Evolutionary conservation across 2,888 invertebrate species (phyloP), one percentile per base, ranked within the genome.

Genomic region (Bellardia pandia): DNA sequence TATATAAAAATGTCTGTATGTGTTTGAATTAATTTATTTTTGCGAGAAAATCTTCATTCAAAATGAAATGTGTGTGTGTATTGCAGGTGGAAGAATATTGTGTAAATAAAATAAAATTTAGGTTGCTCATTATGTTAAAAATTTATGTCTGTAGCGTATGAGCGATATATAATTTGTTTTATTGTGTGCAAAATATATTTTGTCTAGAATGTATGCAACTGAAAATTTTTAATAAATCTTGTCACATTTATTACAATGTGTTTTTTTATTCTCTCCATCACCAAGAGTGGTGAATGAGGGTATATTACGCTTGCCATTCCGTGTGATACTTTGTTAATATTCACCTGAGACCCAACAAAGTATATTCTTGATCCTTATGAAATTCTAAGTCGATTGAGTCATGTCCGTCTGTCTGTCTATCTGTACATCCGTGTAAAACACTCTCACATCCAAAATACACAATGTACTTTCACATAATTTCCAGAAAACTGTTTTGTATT

Each of bases 71-170:
- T 23, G 23, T 23, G 23, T 23, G 23, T 45, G 45, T 45, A 7
- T 51, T 45, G 45, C 45, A 45, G 45, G 45, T 45, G 45, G 13
- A 13, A 45, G 45, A 45, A 69, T 11, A 51, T 51, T 68, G 23
- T 68, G 13, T 16, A 33, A 60, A 33, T 60, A 37, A 33, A 60
- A 33, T 60, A 37, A 9, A 45, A 37, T 60, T 37, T 8, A n/a
- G 7, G n/a, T 42, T 64, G 14, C 48, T 51, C 6, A 23, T 40
- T 7, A 42, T 6, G 8, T 23, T 13, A 3, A 60, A 45, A 60
- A 45, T 62, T 11, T 58, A 62, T 62, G 60, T 42, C 8, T 48
- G 48, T 75, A 62, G 48, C 74, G 62, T 48, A 75, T 75, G 74
- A 60, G 74, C 48, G 60, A 75, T 62, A 62, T 75, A 30, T 33